Base-by-base conservation (phyloP, 35 echinoderm and acorn worm species). In the Patiria miniata region DNA sequence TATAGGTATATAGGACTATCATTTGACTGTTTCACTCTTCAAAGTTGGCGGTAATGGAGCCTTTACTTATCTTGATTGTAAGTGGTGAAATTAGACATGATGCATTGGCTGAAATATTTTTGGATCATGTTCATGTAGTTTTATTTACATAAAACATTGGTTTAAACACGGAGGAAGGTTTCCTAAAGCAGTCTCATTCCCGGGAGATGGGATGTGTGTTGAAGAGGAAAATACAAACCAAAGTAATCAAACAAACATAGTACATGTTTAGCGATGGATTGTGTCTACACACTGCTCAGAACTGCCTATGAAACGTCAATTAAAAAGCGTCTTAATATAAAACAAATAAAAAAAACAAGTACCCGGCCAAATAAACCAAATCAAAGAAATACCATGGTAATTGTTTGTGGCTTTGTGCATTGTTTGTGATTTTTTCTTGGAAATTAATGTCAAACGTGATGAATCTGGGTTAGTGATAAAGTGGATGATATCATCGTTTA, bases 81-180 rank as follows among this genome's bases (percentile, higher is more conserved):
- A 57, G 54, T 57, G 54, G 54, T 57, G 54, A 0, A 57, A 57
- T 0, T 9, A 18, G 52, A 55, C 52, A 55, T 55, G 52, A 55
- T 55, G 52, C 52, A 55, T 55, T 55, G 0, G 52, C 52, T 55
- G 52, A 55, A 55, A 55, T 55, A 0, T 55, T 55, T 55, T 55
- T 55, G 52, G 52, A 55, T 55, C 52, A 55, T 55, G 52, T 55
- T 14, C 52, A 55, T 55, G 52, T 55, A 55, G 52, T 55, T 55
- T 55, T 55, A 55, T 55, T 55, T 55, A 55, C 52, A 55, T 55
- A 55, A 0, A 14, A 55, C 0, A 55, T 55, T 55, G 52, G 52
- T 55, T 55, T 55, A 55, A 55, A 55, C 52, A 55, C 52, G 52
- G 52, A 55, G 52, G 52, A 55, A 55, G 52, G 52, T 55, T 55